Base-by-base conservation (phyloP, 2,797 vertebrate species). In the Phrynocephalus forsythii region DNA sequence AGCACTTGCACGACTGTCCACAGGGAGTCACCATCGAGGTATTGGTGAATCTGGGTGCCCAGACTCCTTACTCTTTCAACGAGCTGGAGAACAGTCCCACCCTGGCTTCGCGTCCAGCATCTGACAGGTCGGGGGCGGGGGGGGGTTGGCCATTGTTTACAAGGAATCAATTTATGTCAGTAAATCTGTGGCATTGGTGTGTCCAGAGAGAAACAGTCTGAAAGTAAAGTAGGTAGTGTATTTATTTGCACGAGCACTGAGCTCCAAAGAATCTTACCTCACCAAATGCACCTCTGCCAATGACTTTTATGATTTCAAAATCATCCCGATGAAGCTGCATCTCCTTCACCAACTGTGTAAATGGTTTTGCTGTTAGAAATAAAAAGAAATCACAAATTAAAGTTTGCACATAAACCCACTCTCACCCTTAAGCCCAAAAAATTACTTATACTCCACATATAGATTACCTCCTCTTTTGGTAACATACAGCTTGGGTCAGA, bases 271-370 rank as follows among this genome's bases (percentile, higher is more conserved):
- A 26, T 90, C 97, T 97, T 96, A 99, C 98, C 98, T 99, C 98
- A 75, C 98, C 98, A 89, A 99, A 99, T 30, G 98, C 98, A 81
- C 98, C 98, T 95, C 98, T 97, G 89, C 98, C 98, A 3, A 99
- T 99, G 77, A 99, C 98, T 97, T 99, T 99, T 91, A 99, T 97
- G 86, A 99, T 98, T 95, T 99, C 98, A 80, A 99, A 99, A 96
- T 99, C 98, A 44, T 99, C 98, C 75, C 98, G 96, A 90, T 97
- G 98, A 48, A 99, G 97, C 3, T 98, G 96, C 97, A 98, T 97
- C 87, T 98, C 97, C 95, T 97, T 98, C 91, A 99, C 97, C 68
- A 97, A 94, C 71, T 97, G 97, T 72, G 98, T 98, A 92, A 99
- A 99, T 0, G 98, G 98, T 90, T 96, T 98, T 56, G 98, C 98